phyloP scores from a whole-genome alignment of 2,888 invertebrate genomes.

The Venusia cambrica region DNA sequence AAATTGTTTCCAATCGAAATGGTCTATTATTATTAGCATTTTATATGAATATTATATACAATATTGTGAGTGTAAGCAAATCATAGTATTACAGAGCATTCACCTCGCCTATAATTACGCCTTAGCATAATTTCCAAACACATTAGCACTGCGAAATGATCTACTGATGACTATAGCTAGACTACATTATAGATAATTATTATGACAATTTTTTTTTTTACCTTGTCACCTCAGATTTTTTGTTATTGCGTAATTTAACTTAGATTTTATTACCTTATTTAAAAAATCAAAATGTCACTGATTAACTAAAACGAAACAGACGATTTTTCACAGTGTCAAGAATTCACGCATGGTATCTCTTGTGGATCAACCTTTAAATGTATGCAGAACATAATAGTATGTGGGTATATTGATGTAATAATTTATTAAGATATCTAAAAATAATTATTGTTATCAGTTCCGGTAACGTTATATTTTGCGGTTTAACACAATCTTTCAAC shows the following conservation, averaged over 20 bases:
- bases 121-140: slow-evolving; percentile 72
- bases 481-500: slow-evolving; percentile 48
- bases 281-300: too few relatives aligned
- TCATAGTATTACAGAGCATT: slow-evolving; percentile 62
- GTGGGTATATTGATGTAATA: too few relatives aligned
- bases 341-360: too few relatives aligned
- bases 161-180: slow-evolving; percentile 67
- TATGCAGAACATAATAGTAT: too few relatives aligned
- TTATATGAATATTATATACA: slow-evolving; percentile 1
- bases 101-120: slow-evolving; percentile 67
- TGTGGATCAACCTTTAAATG: too few relatives aligned
- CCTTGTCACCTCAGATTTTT: slow-evolving; percentile 52
- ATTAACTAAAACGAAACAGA: too few relatives aligned
- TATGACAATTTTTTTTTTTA: slow-evolving; percentile 59
- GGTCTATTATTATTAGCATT: slow-evolving; percentile 4
- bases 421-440: too few relatives aligned
- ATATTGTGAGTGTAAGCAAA: slow-evolving; percentile 50
- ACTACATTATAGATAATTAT: slow-evolving; percentile 63
- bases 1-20: slow-evolving; percentile 1
- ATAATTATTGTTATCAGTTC: slow-evolving; percentile 50
- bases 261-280: too few relatives aligned
- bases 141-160: slow-evolving; percentile 72
- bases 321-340: too few relatives aligned
- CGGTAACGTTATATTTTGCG: slow-evolving; percentile 46
- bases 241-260: too few relatives aligned